Base-by-base conservation (phyloP, 2,113 vertebrate species). In the Cepphus grylle region DNA sequence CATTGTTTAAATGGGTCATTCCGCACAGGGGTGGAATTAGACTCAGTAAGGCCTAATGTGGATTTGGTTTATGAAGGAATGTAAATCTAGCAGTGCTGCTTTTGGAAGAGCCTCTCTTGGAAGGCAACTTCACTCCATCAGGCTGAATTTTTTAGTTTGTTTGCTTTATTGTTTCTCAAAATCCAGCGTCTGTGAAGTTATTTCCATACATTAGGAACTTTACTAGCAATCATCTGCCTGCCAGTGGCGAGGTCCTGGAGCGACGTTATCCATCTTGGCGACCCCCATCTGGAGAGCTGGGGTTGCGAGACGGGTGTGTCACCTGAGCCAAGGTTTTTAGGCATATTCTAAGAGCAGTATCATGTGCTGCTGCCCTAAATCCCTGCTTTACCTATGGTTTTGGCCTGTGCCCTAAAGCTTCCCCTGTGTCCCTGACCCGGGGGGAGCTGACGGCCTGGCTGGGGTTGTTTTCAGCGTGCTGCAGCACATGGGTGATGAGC, bases 181-280 rank as follows among this genome's bases (percentile, higher is more conserved):
- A 82, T 42, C 43, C 36, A 34, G 69, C 52, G 36, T 78, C 36
- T 38, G 18, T 52, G 69, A 78, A 78, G 53, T 80, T 72, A 38
- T 15, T 86, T 76, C 38, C 8, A 18, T 43, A 30, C 2, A 3
- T 76, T 63, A 38, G n/a, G 52, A 92, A 11, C 38, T 74, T 6
- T 30, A 5, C 38, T 11, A 3, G 45, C 45, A 30, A 42, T 19
- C 5, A 1, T 49, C 30, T 80, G 21, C 11, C 5, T 18, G 32
- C 38, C 79, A 25, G 19, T 89, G 53, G 49, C 59, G 19, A 76
- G 27, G 73, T 80, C 36, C 52, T 78, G 12, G 52, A 27, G 45
- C 0, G 1, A 11, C 0, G 0, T 66, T 66, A 27, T 6, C 25
- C 15, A 8, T 16, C 58, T n/a, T 19, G 66, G 19, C 1, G 15